Base-by-base conservation (phyloP, 2,888 invertebrate species). In the Volucella inflata region DNA sequence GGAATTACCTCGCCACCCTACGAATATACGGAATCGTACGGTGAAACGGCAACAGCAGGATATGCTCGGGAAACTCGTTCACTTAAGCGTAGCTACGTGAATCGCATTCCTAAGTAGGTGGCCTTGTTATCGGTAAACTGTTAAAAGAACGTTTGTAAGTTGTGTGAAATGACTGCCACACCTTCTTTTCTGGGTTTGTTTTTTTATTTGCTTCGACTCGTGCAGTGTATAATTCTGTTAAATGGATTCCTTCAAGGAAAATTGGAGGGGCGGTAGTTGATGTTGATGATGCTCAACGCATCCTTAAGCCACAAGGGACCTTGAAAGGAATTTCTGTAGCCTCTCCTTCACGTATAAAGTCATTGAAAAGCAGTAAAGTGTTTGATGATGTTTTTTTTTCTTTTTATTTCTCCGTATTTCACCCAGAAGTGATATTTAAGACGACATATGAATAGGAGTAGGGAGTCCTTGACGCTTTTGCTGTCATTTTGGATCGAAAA, bases 71-170 rank as follows among this genome's bases (percentile, higher is more conserved):
- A 14, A 75, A 67, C 62, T 75, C 57, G 36, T 59, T 78, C 36
- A 42, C 53, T 76, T 42, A 9, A 62, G 55, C 9, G 42, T 42
- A 11, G 44, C 30, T 64, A 81, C 81, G 80, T 81, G 75, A 62
- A 68, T 8, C 12, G 65, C 64, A 65, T 75, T 42, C 12, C 6
- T 36, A 53, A 74, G n/a, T 36, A 44, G 14, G 10, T 16, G 4
- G 40, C n/a, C n/a, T 3, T 21, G 36, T 3, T 10, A 30, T 12
- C 8, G 30, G 16, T 59, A 42, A 51, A 30, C 40, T 12, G 42
- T 21, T 16, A 60, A 42, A 48, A 48, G 48, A 14, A 48, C 12
- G 14, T 48, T 30, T 16, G n/a, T 44, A 21, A 21, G 10, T 64
- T 36, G 9, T 12, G 4, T 17, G 9, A 11, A n/a, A 30, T 14